phyloP scores from a whole-genome alignment of 2,797 vertebrate genomes.

The Clarias laeviceps region DNA sequence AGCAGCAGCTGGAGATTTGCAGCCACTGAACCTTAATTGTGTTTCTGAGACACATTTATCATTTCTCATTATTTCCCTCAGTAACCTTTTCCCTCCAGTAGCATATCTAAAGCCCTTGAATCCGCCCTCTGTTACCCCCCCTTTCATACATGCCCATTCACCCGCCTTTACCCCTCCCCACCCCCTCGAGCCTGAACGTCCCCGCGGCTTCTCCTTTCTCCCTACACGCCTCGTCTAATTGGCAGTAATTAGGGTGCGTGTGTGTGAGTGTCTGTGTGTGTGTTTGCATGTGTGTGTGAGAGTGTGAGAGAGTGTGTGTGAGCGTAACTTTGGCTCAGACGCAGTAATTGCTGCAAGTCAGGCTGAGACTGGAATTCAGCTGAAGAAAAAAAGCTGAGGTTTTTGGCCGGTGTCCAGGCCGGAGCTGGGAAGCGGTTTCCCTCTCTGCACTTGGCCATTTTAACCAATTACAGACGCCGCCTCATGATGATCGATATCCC shows the following conservation, averaged over 20 bases:
- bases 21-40: neutral
- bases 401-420: constrained; percentile 80
- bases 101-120: constrained; percentile 82
- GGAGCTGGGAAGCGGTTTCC: constrained; percentile 84
- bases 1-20: neutral
- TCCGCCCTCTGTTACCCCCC: neutral
- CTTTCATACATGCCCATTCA: neutral
- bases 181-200: constrained; percentile 83
- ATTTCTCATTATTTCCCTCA: constrained; percentile 20
- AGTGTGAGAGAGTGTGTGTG: constrained; percentile 17
- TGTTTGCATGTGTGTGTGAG: neutral
- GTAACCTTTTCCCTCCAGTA: constrained; percentile 86
- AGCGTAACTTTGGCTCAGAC: constrained; percentile 83
- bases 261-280: constrained; percentile 34
- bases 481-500: constrained; percentile 81
- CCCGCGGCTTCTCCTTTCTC: constrained; percentile 82
- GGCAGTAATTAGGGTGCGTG: constrained; percentile 87
- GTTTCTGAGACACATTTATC: constrained; percentile 8
- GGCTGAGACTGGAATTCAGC: constrained; percentile 84
- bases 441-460: constrained; percentile 84
- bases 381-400: constrained; percentile 74
- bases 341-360: constrained; percentile 88
- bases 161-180: constrained; percentile 72
- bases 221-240: constrained; percentile 86
- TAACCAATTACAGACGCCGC: constrained; percentile 84